Evolutionary conservation across 1,140 invertebrate species (phyloP).

Genomic region (Drosophila pruinosa): DNA sequence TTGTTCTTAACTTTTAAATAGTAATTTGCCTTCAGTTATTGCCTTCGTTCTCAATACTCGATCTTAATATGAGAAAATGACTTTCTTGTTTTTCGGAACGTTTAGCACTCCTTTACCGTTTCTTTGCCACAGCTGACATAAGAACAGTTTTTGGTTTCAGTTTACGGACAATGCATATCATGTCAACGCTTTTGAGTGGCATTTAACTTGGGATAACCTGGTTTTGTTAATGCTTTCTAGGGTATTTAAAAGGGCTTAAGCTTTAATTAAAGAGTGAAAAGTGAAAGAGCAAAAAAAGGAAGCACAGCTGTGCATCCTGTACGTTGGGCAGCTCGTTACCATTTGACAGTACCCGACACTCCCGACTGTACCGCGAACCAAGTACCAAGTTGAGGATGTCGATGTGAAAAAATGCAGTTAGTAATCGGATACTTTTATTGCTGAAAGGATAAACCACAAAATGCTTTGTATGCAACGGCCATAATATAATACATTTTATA

Average conservation of each 20-base stretch:
- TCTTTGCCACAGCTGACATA: constrained; percentile 16
- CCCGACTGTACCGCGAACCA: too few relatives aligned
- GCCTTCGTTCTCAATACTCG: background rate
- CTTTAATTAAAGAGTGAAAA: constrained; percentile 76
- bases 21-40: background rate
- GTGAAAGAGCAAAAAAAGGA: constrained; percentile 8
- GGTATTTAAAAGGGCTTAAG: constrained; percentile 74
- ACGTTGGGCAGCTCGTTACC: constrained; percentile 38
- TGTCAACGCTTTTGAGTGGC: constrained; percentile 69
- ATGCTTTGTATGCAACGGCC: constrained; percentile 56
- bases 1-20: background rate
- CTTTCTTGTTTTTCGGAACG: background rate
- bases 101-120: background rate
- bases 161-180: constrained; percentile 60
- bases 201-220: constrained; percentile 72
- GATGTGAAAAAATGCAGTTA: constrained; percentile 67
- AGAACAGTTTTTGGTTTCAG: constrained; percentile 39
- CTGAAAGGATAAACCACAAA: constrained; percentile 79
- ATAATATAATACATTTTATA: constrained; percentile 70
- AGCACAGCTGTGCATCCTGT: constrained; percentile 49
- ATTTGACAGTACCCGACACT: constrained; percentile 50
- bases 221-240: constrained; percentile 41
- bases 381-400: background rate
- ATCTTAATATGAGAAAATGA: too few relatives aligned
- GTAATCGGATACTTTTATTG: constrained; percentile 81